Percentiles rank a stretch among this genome's conserved stretches.
These are phyloP conservation scores for Scotopteryx bipunctaria DNA, from an alignment of 2,888 invertebrate genomes.

Conservation along the genomic window DNA sequence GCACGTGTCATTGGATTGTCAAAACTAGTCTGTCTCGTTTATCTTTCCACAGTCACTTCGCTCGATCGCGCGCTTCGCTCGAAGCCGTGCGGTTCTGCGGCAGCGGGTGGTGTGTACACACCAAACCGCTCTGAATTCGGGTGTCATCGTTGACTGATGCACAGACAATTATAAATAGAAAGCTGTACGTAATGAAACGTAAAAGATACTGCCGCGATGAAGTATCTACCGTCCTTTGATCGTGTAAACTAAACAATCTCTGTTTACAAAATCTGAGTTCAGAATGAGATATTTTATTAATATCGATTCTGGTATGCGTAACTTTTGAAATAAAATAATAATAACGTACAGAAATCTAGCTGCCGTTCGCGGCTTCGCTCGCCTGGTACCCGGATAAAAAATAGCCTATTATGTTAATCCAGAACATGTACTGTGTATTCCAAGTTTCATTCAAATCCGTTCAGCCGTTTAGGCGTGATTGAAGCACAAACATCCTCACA, in stretches of 20 bases:
- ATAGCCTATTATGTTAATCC: neutral
- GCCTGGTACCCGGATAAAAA: neutral
- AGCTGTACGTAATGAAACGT: slow-evolving; percentile 19
- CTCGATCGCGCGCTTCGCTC: too few relatives aligned
- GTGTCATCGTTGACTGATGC: slow-evolving; percentile 23
- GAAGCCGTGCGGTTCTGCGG: too few relatives aligned
- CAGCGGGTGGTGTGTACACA: neutral
- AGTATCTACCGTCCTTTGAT: slow-evolving; percentile 49
- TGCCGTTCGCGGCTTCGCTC: too few relatives aligned
- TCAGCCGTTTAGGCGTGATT: too few relatives aligned
- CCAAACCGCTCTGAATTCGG: slow-evolving; percentile 11
- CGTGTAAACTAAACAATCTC: slow-evolving; percentile 52
- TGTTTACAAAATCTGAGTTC: slow-evolving; percentile 50
- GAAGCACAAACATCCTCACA: too few relatives aligned
- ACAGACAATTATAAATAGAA: slow-evolving; percentile 26
- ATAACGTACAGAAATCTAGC: neutral
- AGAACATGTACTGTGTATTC: too few relatives aligned
- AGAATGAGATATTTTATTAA: slow-evolving; percentile 47
- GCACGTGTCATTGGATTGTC: too few relatives aligned
- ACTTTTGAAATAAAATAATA: slow-evolving; percentile 3
- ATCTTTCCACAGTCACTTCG: too few relatives aligned
- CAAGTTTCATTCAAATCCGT: too few relatives aligned
- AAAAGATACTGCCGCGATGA: slow-evolving; percentile 14
- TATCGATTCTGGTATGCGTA: slow-evolving; percentile 34
- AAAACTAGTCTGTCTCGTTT: too few relatives aligned